Conservation (phyloP, 2,888 invertebrate species). For the Lordiphosa andalusiaca region DNA sequence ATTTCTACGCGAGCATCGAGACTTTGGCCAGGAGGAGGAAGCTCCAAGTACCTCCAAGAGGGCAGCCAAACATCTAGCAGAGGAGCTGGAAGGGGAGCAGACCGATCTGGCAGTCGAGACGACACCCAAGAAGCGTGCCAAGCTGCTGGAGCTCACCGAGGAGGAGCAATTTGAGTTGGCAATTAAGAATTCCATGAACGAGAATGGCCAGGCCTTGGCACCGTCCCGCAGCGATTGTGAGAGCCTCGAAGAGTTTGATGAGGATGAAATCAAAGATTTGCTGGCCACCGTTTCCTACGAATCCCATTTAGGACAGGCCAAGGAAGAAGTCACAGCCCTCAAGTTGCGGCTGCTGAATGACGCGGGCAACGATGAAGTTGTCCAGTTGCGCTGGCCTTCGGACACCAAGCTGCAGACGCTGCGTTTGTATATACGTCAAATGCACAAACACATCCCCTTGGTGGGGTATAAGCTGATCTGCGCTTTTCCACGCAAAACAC, state of each 20-base stretch:
- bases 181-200: slow-evolving; percentile 80
- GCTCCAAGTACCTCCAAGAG: slow-evolving; percentile 70
- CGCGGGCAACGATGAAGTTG: slow-evolving; percentile 68
- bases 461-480: slow-evolving; percentile 78
- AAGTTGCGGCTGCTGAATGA: slow-evolving; percentile 75
- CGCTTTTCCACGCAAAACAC: slow-evolving; percentile 78
- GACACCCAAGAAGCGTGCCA: slow-evolving; percentile 63
- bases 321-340: slow-evolving; percentile 71
- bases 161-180: slow-evolving; percentile 79
- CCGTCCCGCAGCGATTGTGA: slow-evolving; percentile 55
- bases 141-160: slow-evolving; percentile 76
- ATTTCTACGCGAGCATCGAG: slow-evolving; percentile 68
- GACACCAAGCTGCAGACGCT: slow-evolving; percentile 76
- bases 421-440: slow-evolving; percentile 73
- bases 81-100: slow-evolving; percentile 34
- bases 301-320: slow-evolving; percentile 56
- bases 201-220: slow-evolving; percentile 62
- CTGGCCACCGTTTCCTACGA: slow-evolving; percentile 64
- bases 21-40: slow-evolving; percentile 65
- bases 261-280: slow-evolving; percentile 56
- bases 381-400: slow-evolving; percentile 79
- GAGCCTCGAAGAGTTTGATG: slow-evolving; percentile 69
- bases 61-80: slow-evolving; percentile 48
- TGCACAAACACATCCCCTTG: slow-evolving; percentile 76
- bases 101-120: slow-evolving; percentile 42